Evolutionary conservation across 30 jellyfish, hydroid and myxozoan species (phyloP).

Genomic region (Sanderia malayensis): DNA sequence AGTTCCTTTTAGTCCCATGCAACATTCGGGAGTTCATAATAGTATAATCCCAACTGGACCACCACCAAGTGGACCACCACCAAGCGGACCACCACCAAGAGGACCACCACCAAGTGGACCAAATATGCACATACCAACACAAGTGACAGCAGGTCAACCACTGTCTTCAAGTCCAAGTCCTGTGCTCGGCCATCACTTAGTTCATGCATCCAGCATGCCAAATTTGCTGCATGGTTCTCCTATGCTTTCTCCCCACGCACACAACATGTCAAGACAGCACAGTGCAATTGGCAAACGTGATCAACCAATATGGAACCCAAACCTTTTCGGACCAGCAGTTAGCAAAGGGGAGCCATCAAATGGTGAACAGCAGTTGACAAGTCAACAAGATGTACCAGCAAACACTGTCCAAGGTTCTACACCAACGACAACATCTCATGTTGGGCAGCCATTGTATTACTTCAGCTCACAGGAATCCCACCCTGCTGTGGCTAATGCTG

Average conservation of each 20-base stretch:
- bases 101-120: neutral
- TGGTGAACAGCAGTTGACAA: too few species aligned
- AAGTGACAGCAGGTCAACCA: neutral
- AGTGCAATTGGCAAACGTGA: neutral
- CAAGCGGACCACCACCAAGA: neutral
- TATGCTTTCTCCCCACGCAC: neutral
- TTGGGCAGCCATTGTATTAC: slow-evolving; percentile 44
- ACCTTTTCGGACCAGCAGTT: slow-evolving; percentile 11
- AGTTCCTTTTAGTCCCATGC: neutral
- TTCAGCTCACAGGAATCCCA: neutral
- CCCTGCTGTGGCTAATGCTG: slow-evolving; percentile 4
- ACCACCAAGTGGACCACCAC: neutral
- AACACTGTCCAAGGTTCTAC: too few species aligned
- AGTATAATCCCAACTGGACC: too few species aligned
- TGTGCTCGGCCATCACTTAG: slow-evolving; percentile 25
- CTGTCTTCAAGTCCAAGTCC: neutral
- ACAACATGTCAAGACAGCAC: neutral
- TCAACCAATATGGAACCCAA: neutral
- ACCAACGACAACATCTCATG: slow-evolving; percentile 13
- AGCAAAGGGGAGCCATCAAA: slow-evolving; percentile 11
- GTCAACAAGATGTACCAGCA: neutral
- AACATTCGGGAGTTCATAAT: neutral
- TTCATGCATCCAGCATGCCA: slow-evolving; percentile 64
- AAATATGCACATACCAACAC: neutral
- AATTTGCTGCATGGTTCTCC: slow-evolving; percentile 19